A percentile compares a stretch with the other conserved stretches of the same genome.
These are phyloP conservation scores for Amblyjoppa fuscipennis DNA, from an alignment of 2,888 invertebrate species.

Conservation along the genomic window DNA sequence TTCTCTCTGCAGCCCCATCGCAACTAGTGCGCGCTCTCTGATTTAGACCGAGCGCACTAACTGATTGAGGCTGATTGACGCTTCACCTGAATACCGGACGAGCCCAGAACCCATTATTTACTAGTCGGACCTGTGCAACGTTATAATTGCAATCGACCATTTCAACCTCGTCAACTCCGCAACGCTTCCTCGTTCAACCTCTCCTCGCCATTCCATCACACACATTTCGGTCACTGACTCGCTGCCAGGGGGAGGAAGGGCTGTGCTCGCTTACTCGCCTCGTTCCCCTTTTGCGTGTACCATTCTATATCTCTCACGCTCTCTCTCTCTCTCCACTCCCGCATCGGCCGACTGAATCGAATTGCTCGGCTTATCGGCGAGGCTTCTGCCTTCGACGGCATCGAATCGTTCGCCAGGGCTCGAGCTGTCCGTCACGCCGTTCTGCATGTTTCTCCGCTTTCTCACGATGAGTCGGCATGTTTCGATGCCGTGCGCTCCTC, in stretches of 20 bases:
- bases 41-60: slow-evolving; percentile 81
- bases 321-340: slow-evolving; percentile 4
- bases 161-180: slow-evolving; percentile 68
- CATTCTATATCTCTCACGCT: not conserved
- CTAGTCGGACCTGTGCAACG: slow-evolving; percentile 78
- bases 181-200: slow-evolving; percentile 39
- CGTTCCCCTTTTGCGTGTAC: too few species aligned
- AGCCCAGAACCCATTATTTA: slow-evolving; percentile 83
- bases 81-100: slow-evolving; percentile 81
- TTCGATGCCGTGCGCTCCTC: slow-evolving; percentile 17
- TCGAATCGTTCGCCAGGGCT: slow-evolving; percentile 4
- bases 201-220: slow-evolving; percentile 36
- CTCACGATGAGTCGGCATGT: slow-evolving; percentile 33
- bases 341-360: slow-evolving; percentile 64
- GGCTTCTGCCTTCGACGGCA: slow-evolving; percentile 5
- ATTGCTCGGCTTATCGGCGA: slow-evolving; percentile 77
- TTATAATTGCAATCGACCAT: slow-evolving; percentile 82
- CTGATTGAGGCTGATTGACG: slow-evolving; percentile 84
- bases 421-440: slow-evolving; percentile 1
- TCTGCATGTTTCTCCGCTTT: not conserved
- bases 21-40: slow-evolving; percentile 72
- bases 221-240: slow-evolving; percentile 18
- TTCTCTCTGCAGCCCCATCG: slow-evolving; percentile 58
- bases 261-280: slow-evolving; percentile 13
- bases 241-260: not conserved